These are phyloP conservation scores for Camelus dromedarius DNA, from an alignment of 2,113 vertebrate genomes.

Conservation along the genomic window DNA sequence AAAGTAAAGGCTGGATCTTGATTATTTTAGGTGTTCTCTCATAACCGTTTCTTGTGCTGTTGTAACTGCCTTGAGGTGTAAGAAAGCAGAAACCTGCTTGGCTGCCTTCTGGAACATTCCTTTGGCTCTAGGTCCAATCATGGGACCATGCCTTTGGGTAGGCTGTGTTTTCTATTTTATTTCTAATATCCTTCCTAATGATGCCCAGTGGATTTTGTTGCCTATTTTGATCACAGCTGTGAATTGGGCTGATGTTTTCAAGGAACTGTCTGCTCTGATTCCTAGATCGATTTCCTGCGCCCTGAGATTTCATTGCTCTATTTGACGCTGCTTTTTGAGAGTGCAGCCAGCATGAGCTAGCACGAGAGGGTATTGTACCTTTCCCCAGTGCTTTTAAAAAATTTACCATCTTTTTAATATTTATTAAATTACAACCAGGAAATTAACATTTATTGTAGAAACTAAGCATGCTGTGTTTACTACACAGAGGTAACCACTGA, in stretches of 20 bases:
- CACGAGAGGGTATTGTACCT: background rate
- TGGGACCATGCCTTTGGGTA: background rate
- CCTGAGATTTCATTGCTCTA: background rate
- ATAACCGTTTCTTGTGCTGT: background rate
- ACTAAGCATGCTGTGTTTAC: background rate
- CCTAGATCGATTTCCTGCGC: constrained; percentile 24
- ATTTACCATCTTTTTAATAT: background rate
- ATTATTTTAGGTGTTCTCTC: background rate
- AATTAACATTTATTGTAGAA: background rate
- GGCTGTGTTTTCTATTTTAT: constrained; percentile 14
- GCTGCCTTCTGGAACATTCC: background rate
- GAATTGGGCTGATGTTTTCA: constrained; percentile 55
- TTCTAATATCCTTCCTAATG: background rate
- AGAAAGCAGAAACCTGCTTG: background rate
- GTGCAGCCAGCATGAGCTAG: background rate
- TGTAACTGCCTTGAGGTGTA: background rate
- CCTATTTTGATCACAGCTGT: constrained; percentile 22
- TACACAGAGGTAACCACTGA: background rate
- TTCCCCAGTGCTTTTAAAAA: background rate
- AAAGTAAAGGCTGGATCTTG: background rate
- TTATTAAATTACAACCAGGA: background rate
- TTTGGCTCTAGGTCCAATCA: background rate
- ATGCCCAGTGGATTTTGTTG: constrained; percentile 1
- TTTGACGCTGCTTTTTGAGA: background rate
- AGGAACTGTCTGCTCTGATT: background rate